phyloP scores from a whole-genome alignment of 2,113 vertebrate genomes.

The Pluvialis apricaria region DNA sequence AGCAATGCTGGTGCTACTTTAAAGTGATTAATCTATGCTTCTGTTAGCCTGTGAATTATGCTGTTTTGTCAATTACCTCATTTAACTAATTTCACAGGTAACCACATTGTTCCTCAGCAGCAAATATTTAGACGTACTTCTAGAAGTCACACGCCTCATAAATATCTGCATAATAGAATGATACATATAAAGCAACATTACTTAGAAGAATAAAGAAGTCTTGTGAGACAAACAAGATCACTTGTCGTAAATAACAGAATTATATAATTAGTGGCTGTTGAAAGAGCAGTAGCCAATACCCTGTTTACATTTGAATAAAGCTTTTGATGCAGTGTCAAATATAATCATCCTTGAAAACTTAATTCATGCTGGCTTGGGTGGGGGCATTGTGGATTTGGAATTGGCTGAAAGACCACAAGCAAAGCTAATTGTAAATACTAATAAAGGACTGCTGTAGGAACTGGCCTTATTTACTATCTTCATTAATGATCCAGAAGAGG shows the following conservation, averaged over 20 bases:
- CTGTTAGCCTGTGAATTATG: background rate
- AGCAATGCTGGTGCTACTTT: background rate
- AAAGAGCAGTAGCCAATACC: background rate
- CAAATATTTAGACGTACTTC: background rate
- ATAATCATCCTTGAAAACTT: conserved; percentile 24
- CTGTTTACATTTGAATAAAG: conserved; percentile 33
- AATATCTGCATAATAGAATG: background rate
- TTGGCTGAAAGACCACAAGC: conserved; percentile 18
- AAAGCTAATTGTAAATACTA: conserved; percentile 4
- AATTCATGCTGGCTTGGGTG: background rate
- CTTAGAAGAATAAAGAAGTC: background rate
- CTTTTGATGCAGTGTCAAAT: conserved; percentile 26
- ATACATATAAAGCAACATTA: background rate
- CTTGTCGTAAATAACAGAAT: conserved; percentile 10
- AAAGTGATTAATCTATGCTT: background rate
- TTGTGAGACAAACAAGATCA: background rate
- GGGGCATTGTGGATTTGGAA: background rate
- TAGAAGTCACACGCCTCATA: background rate
- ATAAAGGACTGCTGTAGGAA: background rate
- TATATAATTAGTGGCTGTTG: conserved; percentile 5
- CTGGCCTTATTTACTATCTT: conserved; percentile 11
- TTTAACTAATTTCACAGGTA: background rate
- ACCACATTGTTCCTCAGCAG: background rate
- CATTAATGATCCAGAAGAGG: conserved; percentile 18
- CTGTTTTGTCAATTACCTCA: background rate